Base-by-base conservation (phyloP, 2,888 invertebrate species). In the Chrysopilus asiliformis region DNA sequence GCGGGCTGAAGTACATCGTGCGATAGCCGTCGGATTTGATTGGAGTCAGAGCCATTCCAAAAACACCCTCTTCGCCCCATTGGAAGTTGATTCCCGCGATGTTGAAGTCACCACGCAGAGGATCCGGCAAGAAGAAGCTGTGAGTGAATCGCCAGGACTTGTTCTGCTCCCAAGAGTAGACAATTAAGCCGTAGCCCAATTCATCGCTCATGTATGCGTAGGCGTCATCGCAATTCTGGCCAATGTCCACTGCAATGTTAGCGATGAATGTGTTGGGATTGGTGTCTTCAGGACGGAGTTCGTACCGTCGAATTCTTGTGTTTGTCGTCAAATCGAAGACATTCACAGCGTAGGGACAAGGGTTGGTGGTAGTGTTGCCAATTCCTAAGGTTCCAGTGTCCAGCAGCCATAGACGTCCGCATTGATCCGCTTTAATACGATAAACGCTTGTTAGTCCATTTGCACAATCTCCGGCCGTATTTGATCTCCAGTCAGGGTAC, bases 351-450 rank as follows among this genome's bases (percentile, higher is more conserved):
- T 84, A 85, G 0, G 85, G 85, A 50, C 85, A 85, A 2, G 79
- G 72, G 52, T 84, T 80, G 38, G 76, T 75, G 2, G 78, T 79
- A 4, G 76, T 77, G 47, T 77, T 75, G 17, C 75, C 84, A 46
- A 83, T 83, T 40, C 85, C 85, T 49, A 79, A 75, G 27, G 84
- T 85, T 37, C 86, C 86, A 12, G 81, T 80, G 51, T 86, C 86
- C 36, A 86, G 58, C 1, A 83, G 82, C 86, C 86, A 86, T 1
- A 86, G 69, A 33, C 86, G 70, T 46, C 82, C 77, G 52, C 85
- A 85, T 45, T 70, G 68, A 47, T 86, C 85, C 1, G 74, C 83
- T 51, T 81, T 78, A 44, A 84, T 75, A 50, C 84, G 72, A 59
- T 85, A 85, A 4, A 77, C 83, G 1, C 83, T 85, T 36, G 73